phyloP scores from a whole-genome alignment of 2,113 vertebrate genomes.

The Odontesthes bonariensis region DNA sequence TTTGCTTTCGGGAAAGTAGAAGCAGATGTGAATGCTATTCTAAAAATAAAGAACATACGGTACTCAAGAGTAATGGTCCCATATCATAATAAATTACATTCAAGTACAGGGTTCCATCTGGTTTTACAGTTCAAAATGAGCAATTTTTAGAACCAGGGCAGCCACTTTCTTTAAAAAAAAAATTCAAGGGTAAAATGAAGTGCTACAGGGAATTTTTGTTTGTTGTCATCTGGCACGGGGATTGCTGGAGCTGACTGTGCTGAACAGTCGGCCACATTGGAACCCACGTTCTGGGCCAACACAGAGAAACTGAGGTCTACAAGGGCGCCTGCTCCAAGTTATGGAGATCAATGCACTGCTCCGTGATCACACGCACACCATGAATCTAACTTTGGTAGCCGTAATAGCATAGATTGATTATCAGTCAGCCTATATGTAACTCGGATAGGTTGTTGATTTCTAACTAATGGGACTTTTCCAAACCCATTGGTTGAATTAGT shows the following conservation, averaged over 20 bases:
- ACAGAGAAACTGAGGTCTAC: slow-evolving; percentile 8
- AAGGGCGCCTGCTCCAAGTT: background rate
- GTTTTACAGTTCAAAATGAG: no score
- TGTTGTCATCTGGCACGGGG: background rate
- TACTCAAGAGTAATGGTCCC: no score
- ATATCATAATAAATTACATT: no score
- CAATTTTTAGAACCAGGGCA: no score
- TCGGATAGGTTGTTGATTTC: slow-evolving; percentile 23
- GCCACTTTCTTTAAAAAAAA: background rate
- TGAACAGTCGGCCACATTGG: background rate
- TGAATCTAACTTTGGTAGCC: slow-evolving; percentile 13
- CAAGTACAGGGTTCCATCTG: no score
- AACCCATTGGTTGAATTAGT: slow-evolving; percentile 32
- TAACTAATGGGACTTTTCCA: slow-evolving; percentile 61
- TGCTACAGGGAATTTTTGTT: no score
- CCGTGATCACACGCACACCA: slow-evolving; percentile 15
- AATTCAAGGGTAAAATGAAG: no score
- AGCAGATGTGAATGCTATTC: no score
- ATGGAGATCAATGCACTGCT: slow-evolving; percentile 16
- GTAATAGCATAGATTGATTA: slow-evolving; percentile 43
- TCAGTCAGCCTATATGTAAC: slow-evolving; percentile 48
- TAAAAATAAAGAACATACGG: no score
- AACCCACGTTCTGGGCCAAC: background rate
- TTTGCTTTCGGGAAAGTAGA: no score
- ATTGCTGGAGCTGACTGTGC: background rate